Percentiles rank a stretch among this genome's conserved stretches.
These are phyloP conservation scores for Drosophila truncata DNA, from an alignment of 1,140 invertebrate species.

Conservation along the genomic window DNA sequence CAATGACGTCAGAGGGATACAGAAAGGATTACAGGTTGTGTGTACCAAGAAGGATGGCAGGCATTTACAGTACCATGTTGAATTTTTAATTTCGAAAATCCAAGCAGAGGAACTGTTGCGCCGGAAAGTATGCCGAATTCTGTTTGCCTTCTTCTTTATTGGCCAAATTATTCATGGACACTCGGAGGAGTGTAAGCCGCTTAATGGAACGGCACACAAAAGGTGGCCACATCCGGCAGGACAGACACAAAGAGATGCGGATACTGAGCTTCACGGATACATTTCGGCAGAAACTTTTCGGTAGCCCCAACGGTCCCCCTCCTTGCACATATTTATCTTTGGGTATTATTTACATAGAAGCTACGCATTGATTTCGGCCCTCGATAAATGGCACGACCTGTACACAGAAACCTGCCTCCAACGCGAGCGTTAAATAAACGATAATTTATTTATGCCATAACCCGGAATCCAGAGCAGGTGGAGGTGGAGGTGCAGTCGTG, in stretches of 20 bases:
- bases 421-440: constrained; percentile 32
- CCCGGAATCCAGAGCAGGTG: constrained; percentile 4
- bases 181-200: constrained; percentile 64
- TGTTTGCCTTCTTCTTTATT: constrained; percentile 35
- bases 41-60: background rate
- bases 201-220: constrained; percentile 77
- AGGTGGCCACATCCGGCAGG: constrained; percentile 69
- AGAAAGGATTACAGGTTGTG: constrained; percentile 20
- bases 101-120: constrained; percentile 57
- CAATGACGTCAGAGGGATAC: constrained; percentile 53
- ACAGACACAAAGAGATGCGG: constrained; percentile 19
- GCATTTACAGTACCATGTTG: background rate
- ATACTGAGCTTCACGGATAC: constrained; percentile 15
- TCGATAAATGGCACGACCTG: constrained; percentile 41
- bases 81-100: constrained; percentile 29
- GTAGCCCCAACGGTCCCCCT: background rate
- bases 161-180: constrained; percentile 74
- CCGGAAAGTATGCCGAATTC: constrained; percentile 27
- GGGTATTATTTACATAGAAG: constrained; percentile 60
- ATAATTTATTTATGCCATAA: constrained; percentile 62
- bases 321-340: constrained; percentile 4
- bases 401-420: constrained; percentile 33
- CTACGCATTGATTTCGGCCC: constrained; percentile 56
- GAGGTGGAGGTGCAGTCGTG: constrained; percentile 1
- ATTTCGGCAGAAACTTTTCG: constrained; percentile 44